Conservation (phyloP, 2,797 vertebrate species). For the Sebastes hopkinsi region DNA sequence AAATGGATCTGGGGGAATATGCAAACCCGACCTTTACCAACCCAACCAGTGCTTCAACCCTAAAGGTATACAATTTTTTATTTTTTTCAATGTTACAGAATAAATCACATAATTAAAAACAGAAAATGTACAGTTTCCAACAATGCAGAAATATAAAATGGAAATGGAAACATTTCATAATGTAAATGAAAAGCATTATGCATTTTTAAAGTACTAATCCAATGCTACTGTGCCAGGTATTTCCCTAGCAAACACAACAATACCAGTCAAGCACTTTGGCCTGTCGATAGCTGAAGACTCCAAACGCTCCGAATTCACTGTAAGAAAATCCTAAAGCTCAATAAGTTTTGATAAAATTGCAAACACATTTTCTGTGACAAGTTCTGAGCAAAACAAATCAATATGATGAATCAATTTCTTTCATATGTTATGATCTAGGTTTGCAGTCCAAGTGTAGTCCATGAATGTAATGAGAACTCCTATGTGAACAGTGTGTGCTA, state of each 20-base stretch:
- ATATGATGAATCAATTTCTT: neutral
- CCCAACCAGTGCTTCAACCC: conserved; percentile 21
- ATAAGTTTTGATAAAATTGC: neutral
- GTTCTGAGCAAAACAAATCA: neutral
- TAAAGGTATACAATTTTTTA: conserved; percentile 35
- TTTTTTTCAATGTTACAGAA: neutral
- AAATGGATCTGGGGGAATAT: conserved; percentile 78
- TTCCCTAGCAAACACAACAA: neutral
- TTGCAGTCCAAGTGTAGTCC: conserved; percentile 81
- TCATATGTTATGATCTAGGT: conserved; percentile 65
- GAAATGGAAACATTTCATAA: neutral
- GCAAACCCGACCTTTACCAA: conserved; percentile 24
- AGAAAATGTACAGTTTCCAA: neutral
- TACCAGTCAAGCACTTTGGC: conserved; percentile 62
- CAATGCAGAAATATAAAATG: neutral
- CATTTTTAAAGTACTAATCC: neutral
- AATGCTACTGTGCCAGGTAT: conserved; percentile 26
- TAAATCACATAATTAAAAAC: neutral
- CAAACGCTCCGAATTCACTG: conserved; percentile 39
- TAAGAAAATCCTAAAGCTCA: conserved; percentile 34
- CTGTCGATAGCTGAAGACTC: conserved; percentile 59
- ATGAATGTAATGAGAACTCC: conserved; percentile 81
- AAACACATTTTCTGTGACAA: neutral
- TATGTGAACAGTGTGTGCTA: conserved; percentile 85
- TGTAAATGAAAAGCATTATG: neutral